phyloP scores from a whole-genome alignment of 2,113 vertebrate genomes.

The Pristiophorus japonicus region DNA sequence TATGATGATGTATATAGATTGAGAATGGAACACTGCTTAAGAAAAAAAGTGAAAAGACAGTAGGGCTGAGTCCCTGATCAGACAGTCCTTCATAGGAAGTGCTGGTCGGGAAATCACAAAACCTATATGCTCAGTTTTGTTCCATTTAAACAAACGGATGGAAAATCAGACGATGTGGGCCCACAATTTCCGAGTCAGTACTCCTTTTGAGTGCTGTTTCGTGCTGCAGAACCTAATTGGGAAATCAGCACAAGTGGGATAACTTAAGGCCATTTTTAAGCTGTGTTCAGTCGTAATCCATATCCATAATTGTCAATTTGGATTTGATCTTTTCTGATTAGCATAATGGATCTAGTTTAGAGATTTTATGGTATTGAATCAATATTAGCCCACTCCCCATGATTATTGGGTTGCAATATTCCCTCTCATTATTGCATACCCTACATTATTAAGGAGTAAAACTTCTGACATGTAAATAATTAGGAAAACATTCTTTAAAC shows the following conservation, averaged over 20 bases:
- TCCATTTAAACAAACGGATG: not conserved
- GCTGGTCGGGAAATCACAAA: not conserved
- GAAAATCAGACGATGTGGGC: too few species aligned
- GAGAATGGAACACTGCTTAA: not conserved
- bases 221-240: not conserved
- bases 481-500: not conserved
- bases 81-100: not conserved
- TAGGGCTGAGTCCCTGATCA: not conserved
- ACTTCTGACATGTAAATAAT: not conserved
- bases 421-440: not conserved
- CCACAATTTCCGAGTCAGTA: not conserved
- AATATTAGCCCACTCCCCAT: not conserved
- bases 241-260: not conserved
- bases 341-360: not conserved
- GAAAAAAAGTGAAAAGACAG: not conserved
- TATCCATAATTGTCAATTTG: not conserved
- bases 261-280: not conserved
- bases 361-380: not conserved
- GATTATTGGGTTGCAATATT: not conserved
- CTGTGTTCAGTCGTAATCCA: too few species aligned
- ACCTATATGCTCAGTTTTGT: not conserved
- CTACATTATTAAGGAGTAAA: not conserved
- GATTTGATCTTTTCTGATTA: not conserved
- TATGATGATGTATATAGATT: not conserved
- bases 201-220: not conserved